phyloP scores from a whole-genome alignment of 1,140 invertebrate genomes.

The Zaprionus kolodkinae region DNA sequence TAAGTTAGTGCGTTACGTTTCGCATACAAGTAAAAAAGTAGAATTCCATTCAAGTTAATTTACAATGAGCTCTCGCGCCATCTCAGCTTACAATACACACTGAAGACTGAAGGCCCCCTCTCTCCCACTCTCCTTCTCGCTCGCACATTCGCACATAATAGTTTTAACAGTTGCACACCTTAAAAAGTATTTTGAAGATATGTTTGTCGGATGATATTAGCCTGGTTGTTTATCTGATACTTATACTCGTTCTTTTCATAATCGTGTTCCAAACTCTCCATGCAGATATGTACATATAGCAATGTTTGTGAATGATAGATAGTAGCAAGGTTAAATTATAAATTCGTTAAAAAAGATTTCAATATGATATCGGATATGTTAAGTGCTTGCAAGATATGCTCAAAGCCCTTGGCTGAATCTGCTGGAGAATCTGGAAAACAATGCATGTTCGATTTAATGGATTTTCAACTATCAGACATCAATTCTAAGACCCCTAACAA shows the following conservation, averaged over 20 bases:
- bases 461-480: conserved; percentile 74
- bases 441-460: conserved; percentile 32
- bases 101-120: conserved; percentile 11
- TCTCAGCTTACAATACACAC: conserved; percentile 10
- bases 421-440: conserved; percentile 19
- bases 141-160: conserved; percentile 26
- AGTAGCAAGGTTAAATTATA: conserved; percentile 57
- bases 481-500: conserved; percentile 51
- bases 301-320: conserved; percentile 2
- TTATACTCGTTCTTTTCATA: not conserved
- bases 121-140: conserved; percentile 19
- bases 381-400: conserved; percentile 18
- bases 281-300: not conserved
- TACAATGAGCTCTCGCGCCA: conserved; percentile 53
- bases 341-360: conserved; percentile 54
- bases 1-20: conserved; percentile 65
- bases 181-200: conserved; percentile 83
- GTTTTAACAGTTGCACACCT: conserved; percentile 75
- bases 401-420: conserved; percentile 14
- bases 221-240: conserved; percentile 64
- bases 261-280: conserved; percentile 10
- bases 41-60: conserved; percentile 68
- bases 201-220: conserved; percentile 83
- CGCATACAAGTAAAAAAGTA: conserved; percentile 73
- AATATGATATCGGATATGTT: conserved; percentile 52